Base-by-base conservation (phyloP, 2,113 vertebrate species). In the Campylomormyrus tamandua region DNA sequence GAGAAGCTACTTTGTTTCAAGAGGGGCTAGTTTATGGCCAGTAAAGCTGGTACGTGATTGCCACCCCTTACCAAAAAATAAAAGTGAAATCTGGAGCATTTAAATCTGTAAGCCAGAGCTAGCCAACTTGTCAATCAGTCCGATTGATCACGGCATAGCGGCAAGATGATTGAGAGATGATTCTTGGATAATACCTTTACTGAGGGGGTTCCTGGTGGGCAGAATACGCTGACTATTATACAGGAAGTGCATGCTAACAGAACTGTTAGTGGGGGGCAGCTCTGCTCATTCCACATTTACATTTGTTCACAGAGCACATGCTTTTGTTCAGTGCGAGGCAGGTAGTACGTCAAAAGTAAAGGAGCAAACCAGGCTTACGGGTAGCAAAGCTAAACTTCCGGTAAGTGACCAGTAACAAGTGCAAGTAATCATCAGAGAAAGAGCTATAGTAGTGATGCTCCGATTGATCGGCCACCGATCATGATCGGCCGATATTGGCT, bases 181-280 rank as follows among this genome's bases (percentile, higher is more conserved):
- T 66, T 66, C 24, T 27, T n/a, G 24, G 58, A 8, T n/a, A 66
- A 66, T 66, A n/a, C 58, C 21, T 24, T n/a, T 8, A 9, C 56
- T 9, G 56, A 66, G 58, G 19, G 21, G 6, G 21, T 9, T 24
- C 62, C 62, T 10, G 62, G n/a, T 31, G 9, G 27, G 10, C 9
- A 31, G 1, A 70, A 31, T 70, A 31, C n/a, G 3, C n/a, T 17
- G 27, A 77, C 35, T 19, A 17, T 42, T 80, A 2, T 80, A 80
- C 74, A 80, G 15, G 31, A 80, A 42, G 13, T 42, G 13, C 17
- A 80, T 80, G 74, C 39, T 46, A 35, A 45, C 85, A 88, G 19
- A 83, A 62, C 53, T 48, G 56, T 89, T 86, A 86, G 89, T 84
- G n/a, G 87, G 52, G 83, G 58, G 58, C 56, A 83, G 50, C 86